Evolutionary conservation across 2,888 invertebrate species (phyloP).

Genomic region (Urechis unicinctus): DNA sequence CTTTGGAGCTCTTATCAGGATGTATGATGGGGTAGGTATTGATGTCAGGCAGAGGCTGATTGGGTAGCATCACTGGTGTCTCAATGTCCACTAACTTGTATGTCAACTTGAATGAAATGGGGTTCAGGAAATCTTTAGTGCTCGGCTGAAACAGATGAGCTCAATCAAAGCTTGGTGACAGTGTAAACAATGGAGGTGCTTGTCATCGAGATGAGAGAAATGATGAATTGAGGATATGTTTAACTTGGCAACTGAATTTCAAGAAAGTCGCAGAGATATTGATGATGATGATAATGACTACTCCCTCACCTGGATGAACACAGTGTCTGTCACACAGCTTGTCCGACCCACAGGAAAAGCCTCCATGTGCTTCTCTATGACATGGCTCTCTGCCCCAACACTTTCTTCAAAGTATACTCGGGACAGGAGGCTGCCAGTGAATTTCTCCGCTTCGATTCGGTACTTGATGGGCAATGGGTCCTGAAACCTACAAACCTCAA

Average conservation of each 20-base stretch:
- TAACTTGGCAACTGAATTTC: too few relatives aligned
- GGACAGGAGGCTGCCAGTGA: slow-evolving; percentile 12
- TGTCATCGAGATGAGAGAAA: too few relatives aligned
- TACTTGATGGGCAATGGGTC: slow-evolving; percentile 27
- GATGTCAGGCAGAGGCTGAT: slow-evolving; percentile 60
- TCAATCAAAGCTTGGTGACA: too few relatives aligned
- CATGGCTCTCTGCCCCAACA: neutral
- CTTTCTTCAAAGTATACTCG: slow-evolving; percentile 16
- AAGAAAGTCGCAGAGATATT: too few relatives aligned
- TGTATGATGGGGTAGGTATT: slow-evolving; percentile 82
- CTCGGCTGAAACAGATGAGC: slow-evolving; percentile 29
- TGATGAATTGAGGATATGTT: too few relatives aligned
- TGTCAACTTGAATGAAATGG: slow-evolving; percentile 66
- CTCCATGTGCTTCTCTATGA: slow-evolving; percentile 3
- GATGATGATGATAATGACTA: too few relatives aligned
- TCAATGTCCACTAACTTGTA: slow-evolving; percentile 62
- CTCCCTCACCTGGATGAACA: too few relatives aligned
- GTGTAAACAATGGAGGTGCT: too few relatives aligned
- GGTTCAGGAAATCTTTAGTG: slow-evolving; percentile 50
- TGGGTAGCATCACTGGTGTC: slow-evolving; percentile 22
- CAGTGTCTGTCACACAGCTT: too few relatives aligned
- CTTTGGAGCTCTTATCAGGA: slow-evolving; percentile 49
- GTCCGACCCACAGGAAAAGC: too few relatives aligned
- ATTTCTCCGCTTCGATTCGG: slow-evolving; percentile 34
- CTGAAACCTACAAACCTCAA: slow-evolving; percentile 23